phyloP scores from a whole-genome alignment of 37 sponge, comb jelly and placozoan genomes.

The Axinella damicornis region DNA sequence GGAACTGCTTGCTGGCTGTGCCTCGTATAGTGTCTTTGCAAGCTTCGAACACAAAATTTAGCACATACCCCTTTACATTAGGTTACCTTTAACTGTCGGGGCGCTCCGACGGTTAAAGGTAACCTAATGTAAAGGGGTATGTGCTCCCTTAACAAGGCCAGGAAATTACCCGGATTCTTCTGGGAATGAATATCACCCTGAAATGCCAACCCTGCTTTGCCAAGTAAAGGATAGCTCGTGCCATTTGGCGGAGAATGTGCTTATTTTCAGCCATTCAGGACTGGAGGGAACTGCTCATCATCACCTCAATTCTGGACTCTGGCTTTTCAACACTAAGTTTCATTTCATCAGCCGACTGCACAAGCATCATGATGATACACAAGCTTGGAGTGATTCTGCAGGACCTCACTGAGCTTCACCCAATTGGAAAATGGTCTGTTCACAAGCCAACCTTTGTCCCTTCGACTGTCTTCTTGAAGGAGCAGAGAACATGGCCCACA shows the following conservation, averaged over 20 bases:
- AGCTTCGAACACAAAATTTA: too few relatives aligned
- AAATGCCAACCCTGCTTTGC: slow-evolving; percentile 64
- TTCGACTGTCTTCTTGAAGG: not conserved
- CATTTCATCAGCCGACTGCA: slow-evolving; percentile 58
- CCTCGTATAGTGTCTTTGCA: too few relatives aligned
- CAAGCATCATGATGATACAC: slow-evolving; percentile 52
- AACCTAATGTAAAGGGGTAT: too few relatives aligned
- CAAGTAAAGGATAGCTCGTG: slow-evolving; percentile 51
- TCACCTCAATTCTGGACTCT: slow-evolving; percentile 55
- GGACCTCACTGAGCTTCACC: slow-evolving; percentile 58
- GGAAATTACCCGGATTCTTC: slow-evolving; percentile 66
- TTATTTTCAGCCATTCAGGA: slow-evolving; percentile 53
- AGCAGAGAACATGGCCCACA: slow-evolving; percentile 70
- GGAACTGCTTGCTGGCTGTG: too few relatives aligned
- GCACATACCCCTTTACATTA: too few relatives aligned
- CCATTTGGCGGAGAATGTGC: slow-evolving; percentile 63
- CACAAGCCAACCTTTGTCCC: slow-evolving; percentile 65
- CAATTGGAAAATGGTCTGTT: slow-evolving; percentile 71
- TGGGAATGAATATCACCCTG: slow-evolving; percentile 33
- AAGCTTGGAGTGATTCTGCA: slow-evolving; percentile 50
- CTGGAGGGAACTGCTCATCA: slow-evolving; percentile 39
- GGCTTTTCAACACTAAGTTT: slow-evolving; percentile 65
- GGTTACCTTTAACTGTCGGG: too few relatives aligned
- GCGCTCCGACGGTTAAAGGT: too few relatives aligned
- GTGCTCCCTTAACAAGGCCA: not conserved